Evolutionary conservation across 2,797 vertebrate genomes (phyloP), one percentile per base, ranked within the genome.

Genomic region (Myiothlypis chrysogaster): DNA sequence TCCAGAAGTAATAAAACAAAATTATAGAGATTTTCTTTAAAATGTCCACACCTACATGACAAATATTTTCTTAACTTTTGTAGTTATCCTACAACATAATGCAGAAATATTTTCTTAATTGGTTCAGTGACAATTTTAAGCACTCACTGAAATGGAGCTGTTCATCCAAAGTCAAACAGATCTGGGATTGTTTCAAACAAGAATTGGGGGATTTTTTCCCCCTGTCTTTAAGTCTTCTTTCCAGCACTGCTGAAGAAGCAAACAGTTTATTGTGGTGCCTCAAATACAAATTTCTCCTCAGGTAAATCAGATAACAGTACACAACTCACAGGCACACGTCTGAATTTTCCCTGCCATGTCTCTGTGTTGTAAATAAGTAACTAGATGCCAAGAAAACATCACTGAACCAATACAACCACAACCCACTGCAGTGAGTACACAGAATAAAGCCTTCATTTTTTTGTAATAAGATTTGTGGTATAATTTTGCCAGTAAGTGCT

Each of bases 311-410:
- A 65, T 22, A 64, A 65, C 17, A 71, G 61, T 35, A 76, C 8
- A 27, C 5, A 0, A 57, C 55, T 76, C 37, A 46, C 28, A 81
- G 47, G 35, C n/a, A 56, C 41, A 35, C 0, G 1, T 30, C 34
- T 34, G 12, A 77, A 83, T 76, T 64, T 41, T 69, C 28, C 35
- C 80, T 39, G 15, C 15, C 27, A 57, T 0, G 0, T 52, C 64
- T 85, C 87, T 69, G 15, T 43, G 28, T 41, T 63, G 61, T 30
- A 41, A 91, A 64, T 19, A 78, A 49, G 34, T 35, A 88, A 86
- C 8, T 7, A 86, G 35, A 78, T 77, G 60, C 39, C 63, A 90
- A 64, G 52, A 17, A 90, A 88, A 57, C 32, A 56, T 43, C n/a
- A 61, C 21, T 61, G 41, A 79, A 80, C 32, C 23, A 34, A 52